These are phyloP conservation scores for Philereme vetulata DNA, from an alignment of 2,888 invertebrate genomes.

Conservation along the genomic window DNA sequence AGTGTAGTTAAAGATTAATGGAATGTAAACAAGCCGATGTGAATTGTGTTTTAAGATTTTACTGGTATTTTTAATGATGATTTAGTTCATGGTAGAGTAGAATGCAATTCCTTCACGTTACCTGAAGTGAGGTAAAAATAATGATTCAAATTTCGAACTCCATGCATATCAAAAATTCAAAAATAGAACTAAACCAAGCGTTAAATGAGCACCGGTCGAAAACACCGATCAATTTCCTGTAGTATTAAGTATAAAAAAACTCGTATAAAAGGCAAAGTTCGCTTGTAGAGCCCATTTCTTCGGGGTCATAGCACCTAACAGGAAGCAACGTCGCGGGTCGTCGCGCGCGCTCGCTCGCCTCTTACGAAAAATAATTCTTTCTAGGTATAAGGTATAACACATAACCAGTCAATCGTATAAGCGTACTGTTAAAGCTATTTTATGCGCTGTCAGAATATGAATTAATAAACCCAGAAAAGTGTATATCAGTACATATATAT, in stretches of 20 bases:
- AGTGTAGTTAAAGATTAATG: too few species aligned
- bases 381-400: slow-evolving; percentile 74
- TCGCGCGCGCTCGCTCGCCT: slow-evolving; percentile 66
- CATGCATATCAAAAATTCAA: slow-evolving; percentile 37
- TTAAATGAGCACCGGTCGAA: slow-evolving; percentile 70
- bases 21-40: too few species aligned
- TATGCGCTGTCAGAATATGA: slow-evolving; percentile 24
- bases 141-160: slow-evolving; percentile 11
- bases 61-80: too few species aligned
- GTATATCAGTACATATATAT: too few species aligned
- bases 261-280: slow-evolving; percentile 65
- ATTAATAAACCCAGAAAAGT: too few species aligned
- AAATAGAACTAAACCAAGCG: slow-evolving; percentile 57
- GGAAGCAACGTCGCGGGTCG: slow-evolving; percentile 80
- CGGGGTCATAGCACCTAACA: slow-evolving; percentile 82
- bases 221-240: slow-evolving; percentile 78
- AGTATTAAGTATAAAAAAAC: slow-evolving; percentile 65
- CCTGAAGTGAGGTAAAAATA: too few species aligned
- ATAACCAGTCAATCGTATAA: slow-evolving; percentile 64
- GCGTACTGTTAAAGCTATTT: slow-evolving; percentile 32
- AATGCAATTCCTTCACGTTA: too few species aligned
- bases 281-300: slow-evolving; percentile 72
- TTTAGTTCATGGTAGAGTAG: too few species aligned
- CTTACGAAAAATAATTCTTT: slow-evolving; percentile 79
- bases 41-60: too few species aligned